These are phyloP conservation scores for Dorcus hopei DNA, from an alignment of 2,888 invertebrate genomes.

Conservation along the genomic window DNA sequence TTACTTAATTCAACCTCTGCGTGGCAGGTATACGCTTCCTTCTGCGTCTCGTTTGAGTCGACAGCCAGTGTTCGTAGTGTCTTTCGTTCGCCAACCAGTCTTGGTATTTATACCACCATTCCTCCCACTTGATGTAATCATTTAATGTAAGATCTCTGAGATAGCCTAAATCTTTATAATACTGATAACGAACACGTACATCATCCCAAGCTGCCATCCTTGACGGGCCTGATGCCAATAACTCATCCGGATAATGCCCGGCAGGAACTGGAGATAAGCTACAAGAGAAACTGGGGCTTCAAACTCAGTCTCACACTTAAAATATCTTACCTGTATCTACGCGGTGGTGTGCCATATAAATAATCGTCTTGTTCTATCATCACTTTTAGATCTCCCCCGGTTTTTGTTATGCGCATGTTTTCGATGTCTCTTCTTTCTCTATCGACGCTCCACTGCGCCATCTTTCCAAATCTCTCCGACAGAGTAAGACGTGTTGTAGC, in stretches of 20 bases:
- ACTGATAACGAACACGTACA: constrained; percentile 81
- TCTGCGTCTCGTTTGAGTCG: constrained; percentile 45
- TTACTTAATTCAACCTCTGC: constrained; percentile 43
- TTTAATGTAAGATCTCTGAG: constrained; percentile 73
- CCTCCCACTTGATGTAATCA: constrained; percentile 90
- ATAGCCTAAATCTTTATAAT: constrained; percentile 85
- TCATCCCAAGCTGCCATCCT: constrained; percentile 84
- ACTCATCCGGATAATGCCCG: constrained; percentile 77
- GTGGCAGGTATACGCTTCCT: constrained; percentile 43
- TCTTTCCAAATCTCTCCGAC: constrained; percentile 86
- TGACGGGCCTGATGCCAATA: constrained; percentile 69
- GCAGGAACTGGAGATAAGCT: constrained; percentile 65
- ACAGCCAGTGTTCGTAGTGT: constrained; percentile 70
- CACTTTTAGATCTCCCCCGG: constrained; percentile 71
- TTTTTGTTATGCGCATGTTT: constrained; percentile 82
- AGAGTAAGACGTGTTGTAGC: constrained; percentile 66
- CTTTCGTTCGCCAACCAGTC: constrained; percentile 85
- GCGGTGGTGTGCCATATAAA: constrained; percentile 54
- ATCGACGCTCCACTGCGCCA: constrained; percentile 88
- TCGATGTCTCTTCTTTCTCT: constrained; percentile 71
- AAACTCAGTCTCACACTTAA: background rate
- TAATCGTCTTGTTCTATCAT: constrained; percentile 65
- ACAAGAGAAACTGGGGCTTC: background rate
- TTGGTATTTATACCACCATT: constrained; percentile 93
- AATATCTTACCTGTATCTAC: constrained; percentile 49